phyloP scores from a whole-genome alignment of 2,113 vertebrate species.

The Isichthys henryi region DNA sequence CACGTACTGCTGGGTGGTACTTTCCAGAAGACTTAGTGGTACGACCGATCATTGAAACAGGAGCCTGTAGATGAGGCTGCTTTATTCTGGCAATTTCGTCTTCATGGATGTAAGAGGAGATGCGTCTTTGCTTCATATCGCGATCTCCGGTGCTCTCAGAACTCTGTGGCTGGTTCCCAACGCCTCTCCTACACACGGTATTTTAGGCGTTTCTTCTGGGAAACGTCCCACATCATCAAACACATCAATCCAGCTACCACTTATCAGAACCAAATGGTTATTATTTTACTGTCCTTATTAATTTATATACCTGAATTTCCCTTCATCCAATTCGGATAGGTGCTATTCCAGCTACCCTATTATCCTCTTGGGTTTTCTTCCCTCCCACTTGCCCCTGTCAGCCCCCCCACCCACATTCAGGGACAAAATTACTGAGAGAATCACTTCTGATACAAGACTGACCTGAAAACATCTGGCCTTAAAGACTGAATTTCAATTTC shows the following conservation, averaged over 20 bases:
- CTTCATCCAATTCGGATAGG: background rate
- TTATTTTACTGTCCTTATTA: background rate
- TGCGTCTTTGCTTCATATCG: background rate
- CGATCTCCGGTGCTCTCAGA: background rate
- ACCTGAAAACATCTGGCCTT: background rate
- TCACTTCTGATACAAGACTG: background rate
- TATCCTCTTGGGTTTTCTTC: background rate
- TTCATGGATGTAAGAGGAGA: background rate
- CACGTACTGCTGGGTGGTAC: background rate
- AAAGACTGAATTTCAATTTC: background rate
- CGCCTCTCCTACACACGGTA: background rate
- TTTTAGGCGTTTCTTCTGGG: background rate
- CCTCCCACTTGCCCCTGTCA: background rate
- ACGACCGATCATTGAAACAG: background rate
- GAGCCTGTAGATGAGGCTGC: background rate
- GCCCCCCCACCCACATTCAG: background rate
- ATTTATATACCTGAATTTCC: background rate
- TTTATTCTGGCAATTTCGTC: background rate
- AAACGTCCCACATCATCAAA: background rate
- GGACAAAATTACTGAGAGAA: background rate
- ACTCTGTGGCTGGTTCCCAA: background rate
- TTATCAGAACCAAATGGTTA: background rate
- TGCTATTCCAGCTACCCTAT: background rate
- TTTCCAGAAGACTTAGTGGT: background rate
- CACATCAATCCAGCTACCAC: background rate